These are phyloP conservation scores for roundworm (Caenorhabditis elegans) DNA, from an alignment of 1,140 invertebrate genomes.

Conservation along the genomic window WBcel235 BX284605.5:5610501-5611000, in stretches of 20 bases:
- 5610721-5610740: background rate
- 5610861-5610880: slow-evolving; percentile 2
- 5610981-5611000: slow-evolving; percentile 36
- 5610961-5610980: slow-evolving; percentile 42
- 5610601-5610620: no score
- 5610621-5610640: background rate
- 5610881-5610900: slow-evolving; percentile 51
- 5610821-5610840: background rate
- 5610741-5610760: background rate
- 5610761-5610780: background rate
- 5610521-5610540: slow-evolving; percentile 33
- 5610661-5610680: no score
- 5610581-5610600: no score
- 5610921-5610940: slow-evolving; percentile 50
- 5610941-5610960: slow-evolving; percentile 34
- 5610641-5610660: background rate
- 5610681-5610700: no score
- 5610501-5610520: slow-evolving; percentile 13
- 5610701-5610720: no score
- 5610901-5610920: slow-evolving; percentile 41
- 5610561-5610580: slow-evolving; percentile 42
- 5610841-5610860: background rate
- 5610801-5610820: background rate
- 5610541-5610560: slow-evolving; percentile 35
- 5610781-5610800: background rate